Conservation (phyloP, 2,888 invertebrate species). For the Pheosia tremula region DNA sequence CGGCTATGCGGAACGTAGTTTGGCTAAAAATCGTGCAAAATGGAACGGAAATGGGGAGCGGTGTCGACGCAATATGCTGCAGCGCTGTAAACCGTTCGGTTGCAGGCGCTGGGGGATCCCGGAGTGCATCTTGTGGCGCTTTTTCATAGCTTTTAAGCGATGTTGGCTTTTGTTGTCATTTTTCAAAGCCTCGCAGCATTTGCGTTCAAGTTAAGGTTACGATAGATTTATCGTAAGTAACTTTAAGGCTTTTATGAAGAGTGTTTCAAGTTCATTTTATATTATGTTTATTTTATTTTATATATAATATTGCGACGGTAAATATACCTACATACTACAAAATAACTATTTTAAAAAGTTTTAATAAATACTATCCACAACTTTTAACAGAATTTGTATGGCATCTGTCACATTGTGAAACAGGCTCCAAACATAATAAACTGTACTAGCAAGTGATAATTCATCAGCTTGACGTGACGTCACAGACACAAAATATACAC, state of each 20-base stretch:
- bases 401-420: too few relatives aligned
- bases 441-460: too few relatives aligned
- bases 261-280: too few relatives aligned
- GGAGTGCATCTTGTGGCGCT: constrained; percentile 50
- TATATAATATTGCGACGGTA: too few relatives aligned
- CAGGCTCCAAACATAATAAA: too few relatives aligned
- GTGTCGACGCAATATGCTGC: constrained; percentile 59
- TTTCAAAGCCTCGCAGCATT: constrained; percentile 26
- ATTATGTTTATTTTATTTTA: too few relatives aligned
- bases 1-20: constrained; percentile 58
- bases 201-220: constrained; percentile 13
- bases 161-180: constrained; percentile 41
- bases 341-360: too few relatives aligned
- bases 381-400: too few relatives aligned
- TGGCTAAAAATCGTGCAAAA: constrained; percentile 63
- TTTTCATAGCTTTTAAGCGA: constrained; percentile 51
- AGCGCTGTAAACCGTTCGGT: constrained; percentile 56
- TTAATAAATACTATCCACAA: too few relatives aligned
- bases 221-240: constrained; percentile 5
- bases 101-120: constrained; percentile 32
- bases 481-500: constrained; percentile 21
- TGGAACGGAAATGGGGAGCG: constrained; percentile 64
- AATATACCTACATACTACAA: too few relatives aligned
- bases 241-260: too few relatives aligned
- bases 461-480: too few relatives aligned